A percentile compares a stretch with the other conserved stretches of the same genome.
Evolutionary conservation across 2,113 vertebrate species (phyloP).

Genomic region (Calidris pugnax): DNA sequence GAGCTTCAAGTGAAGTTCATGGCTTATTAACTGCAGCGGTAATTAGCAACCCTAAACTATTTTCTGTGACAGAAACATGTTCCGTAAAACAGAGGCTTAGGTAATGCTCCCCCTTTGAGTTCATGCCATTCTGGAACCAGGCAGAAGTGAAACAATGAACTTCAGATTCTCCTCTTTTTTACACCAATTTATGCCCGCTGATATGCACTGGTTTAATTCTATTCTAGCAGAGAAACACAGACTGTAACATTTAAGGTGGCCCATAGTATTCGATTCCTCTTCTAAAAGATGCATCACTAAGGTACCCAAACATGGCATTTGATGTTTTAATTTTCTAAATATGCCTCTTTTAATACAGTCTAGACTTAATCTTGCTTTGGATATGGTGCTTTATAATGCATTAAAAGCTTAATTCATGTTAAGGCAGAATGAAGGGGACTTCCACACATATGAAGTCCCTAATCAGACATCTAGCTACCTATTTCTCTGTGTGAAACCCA

Average conservation of each 20-base stretch:
- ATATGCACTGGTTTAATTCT: not conserved
- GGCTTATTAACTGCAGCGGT: not conserved
- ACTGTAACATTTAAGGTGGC: not conserved
- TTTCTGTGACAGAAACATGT: not conserved
- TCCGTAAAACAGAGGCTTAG: not conserved
- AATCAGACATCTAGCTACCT: not conserved
- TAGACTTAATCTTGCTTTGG: not conserved
- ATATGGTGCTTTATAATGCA: not conserved
- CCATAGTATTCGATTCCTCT: not conserved
- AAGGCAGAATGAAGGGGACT: not conserved
- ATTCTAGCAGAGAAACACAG: not conserved
- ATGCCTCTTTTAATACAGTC: not conserved
- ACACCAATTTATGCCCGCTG: not conserved
- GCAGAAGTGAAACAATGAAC: not conserved
- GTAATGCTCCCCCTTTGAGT: not conserved
- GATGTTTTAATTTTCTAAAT: not conserved
- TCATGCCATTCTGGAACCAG: not conserved
- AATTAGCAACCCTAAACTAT: not conserved
- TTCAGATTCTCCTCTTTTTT: not conserved
- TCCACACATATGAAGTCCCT: not conserved
- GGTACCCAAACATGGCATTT: not conserved
- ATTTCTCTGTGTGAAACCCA: not conserved
- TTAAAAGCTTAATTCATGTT: not conserved
- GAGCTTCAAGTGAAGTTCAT: not conserved
- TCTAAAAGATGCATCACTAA: not conserved